A percentile compares a stretch with the other conserved stretches of the same genome.
Evolutionary conservation across 1,140 invertebrate genomes (phyloP).

Genomic region (Halyomorpha halys): DNA sequence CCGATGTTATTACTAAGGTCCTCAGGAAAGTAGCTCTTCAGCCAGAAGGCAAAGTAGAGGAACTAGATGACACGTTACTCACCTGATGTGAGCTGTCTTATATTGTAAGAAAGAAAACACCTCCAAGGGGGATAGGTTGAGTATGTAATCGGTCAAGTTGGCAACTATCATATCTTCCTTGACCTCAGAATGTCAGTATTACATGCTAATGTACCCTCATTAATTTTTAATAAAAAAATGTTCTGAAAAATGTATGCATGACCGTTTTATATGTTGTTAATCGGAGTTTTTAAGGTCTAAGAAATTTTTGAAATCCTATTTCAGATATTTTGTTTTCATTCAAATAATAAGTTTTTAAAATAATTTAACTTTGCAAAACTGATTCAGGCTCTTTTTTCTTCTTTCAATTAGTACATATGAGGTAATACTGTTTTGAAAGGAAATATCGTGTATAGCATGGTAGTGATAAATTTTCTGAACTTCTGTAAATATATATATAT

Average conservation of each 20-base stretch:
- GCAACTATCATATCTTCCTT: neutral
- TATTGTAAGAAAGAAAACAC: neutral
- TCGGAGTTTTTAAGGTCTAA: neutral
- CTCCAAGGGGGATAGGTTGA: conserved; percentile 18
- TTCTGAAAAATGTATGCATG: neutral
- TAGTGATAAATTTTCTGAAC: too few species aligned
- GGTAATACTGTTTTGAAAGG: too few species aligned
- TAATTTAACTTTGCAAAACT: too few species aligned
- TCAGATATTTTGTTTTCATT: too few species aligned
- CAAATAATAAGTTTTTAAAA: too few species aligned
- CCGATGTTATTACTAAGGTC: conserved; percentile 75
- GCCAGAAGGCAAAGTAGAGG: conserved; percentile 73
- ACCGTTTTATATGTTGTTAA: neutral
- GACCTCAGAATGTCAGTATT: neutral
- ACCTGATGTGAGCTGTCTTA: conserved; percentile 40
- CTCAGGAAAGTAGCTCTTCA: conserved; percentile 60
- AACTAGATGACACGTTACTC: conserved; percentile 82
- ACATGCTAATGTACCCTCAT: neutral
- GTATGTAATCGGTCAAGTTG: neutral
- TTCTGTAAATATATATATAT: too few species aligned
- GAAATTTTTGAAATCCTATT: neutral
- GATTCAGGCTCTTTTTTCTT: too few species aligned
- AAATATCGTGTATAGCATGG: too few species aligned
- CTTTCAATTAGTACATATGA: too few species aligned
- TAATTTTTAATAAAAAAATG: conserved; percentile 2